Evolutionary conservation across 2,113 vertebrate genomes (phyloP).

Genomic region (Dissostichus mawsoni): DNA sequence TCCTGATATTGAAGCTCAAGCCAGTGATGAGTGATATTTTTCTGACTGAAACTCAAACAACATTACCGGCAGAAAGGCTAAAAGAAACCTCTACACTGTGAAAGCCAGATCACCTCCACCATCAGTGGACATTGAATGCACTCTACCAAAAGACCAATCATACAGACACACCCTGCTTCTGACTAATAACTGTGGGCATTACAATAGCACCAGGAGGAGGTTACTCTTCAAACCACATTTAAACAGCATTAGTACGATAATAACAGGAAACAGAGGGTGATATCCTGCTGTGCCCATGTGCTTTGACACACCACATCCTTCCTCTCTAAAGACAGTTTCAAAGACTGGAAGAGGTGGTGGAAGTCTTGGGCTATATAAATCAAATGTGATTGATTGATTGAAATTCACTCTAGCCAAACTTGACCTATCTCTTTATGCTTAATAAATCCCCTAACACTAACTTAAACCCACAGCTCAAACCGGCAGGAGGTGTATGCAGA

Average conservation of each 20-base stretch:
- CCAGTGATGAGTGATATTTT: no score
- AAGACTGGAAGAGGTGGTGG: background rate
- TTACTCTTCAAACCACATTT: background rate
- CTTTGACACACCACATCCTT: constrained; percentile 53
- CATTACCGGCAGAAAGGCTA: background rate
- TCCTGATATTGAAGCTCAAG: no score
- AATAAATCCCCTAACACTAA: background rate
- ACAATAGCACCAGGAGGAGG: background rate
- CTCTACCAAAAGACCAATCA: background rate
- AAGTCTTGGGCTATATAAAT: background rate
- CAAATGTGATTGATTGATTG: background rate
- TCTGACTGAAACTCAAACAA: background rate
- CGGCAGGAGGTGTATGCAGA: constrained; percentile 80
- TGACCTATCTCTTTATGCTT: background rate
- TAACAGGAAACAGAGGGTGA: constrained; percentile 59
- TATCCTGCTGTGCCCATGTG: background rate
- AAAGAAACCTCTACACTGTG: background rate
- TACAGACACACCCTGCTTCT: constrained; percentile 18
- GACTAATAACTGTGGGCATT: background rate
- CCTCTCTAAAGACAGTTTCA: constrained; percentile 41
- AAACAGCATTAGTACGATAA: background rate
- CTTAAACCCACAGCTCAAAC: constrained; percentile 79
- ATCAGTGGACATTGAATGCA: no score
- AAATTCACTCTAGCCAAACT: background rate
- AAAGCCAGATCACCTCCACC: background rate